Evolutionary conservation across 2,797 vertebrate genomes (phyloP).

Genomic region (Sebastes minor): DNA sequence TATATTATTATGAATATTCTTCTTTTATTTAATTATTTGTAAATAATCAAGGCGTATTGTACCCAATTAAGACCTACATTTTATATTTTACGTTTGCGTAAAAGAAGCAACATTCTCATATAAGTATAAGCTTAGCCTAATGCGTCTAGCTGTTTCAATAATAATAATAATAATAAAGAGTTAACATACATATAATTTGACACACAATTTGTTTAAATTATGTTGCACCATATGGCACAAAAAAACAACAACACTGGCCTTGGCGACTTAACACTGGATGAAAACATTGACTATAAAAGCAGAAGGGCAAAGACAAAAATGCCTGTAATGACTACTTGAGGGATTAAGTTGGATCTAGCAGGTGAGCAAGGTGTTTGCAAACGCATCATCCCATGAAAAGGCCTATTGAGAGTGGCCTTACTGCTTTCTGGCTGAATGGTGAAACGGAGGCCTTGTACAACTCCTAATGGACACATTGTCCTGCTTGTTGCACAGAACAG

Average conservation of each 20-base stretch:
- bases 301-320: conserved; percentile 1
- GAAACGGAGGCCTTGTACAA: conserved; percentile 54
- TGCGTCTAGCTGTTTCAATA: neutral
- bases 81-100: neutral
- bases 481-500: conserved; percentile 23
- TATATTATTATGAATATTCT: neutral
- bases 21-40: neutral
- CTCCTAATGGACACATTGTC: conserved; percentile 43
- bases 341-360: conserved; percentile 58
- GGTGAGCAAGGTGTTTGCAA: conserved; percentile 73
- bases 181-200: neutral
- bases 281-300: neutral
- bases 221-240: neutral
- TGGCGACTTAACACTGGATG: neutral
- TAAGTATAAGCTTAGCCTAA: too few relatives aligned
- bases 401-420: conserved; percentile 60
- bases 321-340: conserved; percentile 5
- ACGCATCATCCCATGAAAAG: conserved; percentile 70
- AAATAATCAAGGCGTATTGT: neutral
- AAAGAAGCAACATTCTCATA: neutral
- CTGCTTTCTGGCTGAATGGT: conserved; percentile 50
- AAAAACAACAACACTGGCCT: neutral
- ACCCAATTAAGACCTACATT: neutral
- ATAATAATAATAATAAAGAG: too few relatives aligned
- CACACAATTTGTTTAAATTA: neutral